phyloP scores from a whole-genome alignment of 2,888 invertebrate genomes.

The Girardia tigrina region DNA sequence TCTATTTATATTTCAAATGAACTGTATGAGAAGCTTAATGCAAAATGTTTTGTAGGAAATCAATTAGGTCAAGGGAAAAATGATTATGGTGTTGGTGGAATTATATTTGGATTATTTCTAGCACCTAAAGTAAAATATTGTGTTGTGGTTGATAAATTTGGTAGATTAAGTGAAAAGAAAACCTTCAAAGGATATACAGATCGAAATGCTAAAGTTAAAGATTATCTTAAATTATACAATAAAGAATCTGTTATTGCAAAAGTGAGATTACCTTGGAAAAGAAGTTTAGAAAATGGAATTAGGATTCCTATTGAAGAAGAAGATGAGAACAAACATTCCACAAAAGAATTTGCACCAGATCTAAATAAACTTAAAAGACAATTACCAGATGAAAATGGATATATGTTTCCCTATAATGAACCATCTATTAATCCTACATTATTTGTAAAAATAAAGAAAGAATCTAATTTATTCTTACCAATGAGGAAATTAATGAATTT shows the following conservation, averaged over 20 bases:
- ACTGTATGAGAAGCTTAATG: neutral
- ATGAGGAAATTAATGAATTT: too few relatives aligned
- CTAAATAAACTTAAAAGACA: neutral
- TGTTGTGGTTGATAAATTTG: neutral
- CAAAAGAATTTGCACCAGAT: neutral
- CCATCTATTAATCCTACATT: too few relatives aligned
- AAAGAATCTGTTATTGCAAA: too few relatives aligned
- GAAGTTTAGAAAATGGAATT: neutral
- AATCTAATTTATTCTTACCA: too few relatives aligned
- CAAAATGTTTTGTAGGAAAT: neutral
- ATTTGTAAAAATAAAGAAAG: too few relatives aligned
- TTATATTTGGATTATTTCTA: constrained; percentile 1
- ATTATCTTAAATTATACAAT: too few relatives aligned
- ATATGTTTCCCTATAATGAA: too few relatives aligned
- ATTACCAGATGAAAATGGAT: neutral
- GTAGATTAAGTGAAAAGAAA: constrained; percentile 5
- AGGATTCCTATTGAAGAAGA: neutral
- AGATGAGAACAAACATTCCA: neutral
- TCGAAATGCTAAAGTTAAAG: too few relatives aligned
- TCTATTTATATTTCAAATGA: neutral
- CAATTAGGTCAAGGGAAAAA: constrained; percentile 19
- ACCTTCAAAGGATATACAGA: neutral
- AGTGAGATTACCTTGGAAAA: too few relatives aligned
- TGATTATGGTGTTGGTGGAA: constrained; percentile 20
- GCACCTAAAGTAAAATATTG: constrained; percentile 11